Conservation (phyloP, 2,113 vertebrate genomes). For the Scolopax mira region DNA sequence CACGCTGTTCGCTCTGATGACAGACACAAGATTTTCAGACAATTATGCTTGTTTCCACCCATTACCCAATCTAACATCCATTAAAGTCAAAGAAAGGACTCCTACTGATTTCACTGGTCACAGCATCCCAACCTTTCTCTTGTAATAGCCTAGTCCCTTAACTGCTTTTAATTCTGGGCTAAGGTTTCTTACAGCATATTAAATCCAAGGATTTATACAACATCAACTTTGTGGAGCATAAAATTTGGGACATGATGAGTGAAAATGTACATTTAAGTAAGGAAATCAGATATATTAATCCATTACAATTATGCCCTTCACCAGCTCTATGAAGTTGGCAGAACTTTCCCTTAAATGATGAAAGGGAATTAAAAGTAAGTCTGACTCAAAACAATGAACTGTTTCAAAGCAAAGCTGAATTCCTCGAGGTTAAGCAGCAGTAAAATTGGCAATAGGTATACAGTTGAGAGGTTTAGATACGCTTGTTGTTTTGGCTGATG, state of each 20-base stretch:
- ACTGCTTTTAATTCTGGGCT: neutral
- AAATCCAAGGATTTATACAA: neutral
- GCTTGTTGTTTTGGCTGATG: neutral
- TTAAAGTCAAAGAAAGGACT: neutral
- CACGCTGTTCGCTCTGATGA: neutral
- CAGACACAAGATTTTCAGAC: neutral
- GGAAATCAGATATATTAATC: slow-evolving; percentile 17
- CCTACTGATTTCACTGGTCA: neutral
- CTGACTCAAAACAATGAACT: slow-evolving; percentile 22
- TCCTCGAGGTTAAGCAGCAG: neutral
- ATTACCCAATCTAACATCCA: neutral
- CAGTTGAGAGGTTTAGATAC: neutral
- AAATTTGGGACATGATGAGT: neutral
- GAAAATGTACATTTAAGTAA: neutral
- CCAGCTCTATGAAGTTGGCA: neutral
- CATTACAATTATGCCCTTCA: slow-evolving; percentile 10
- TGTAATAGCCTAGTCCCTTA: neutral
- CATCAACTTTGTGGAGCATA: neutral
- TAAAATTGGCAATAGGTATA: slow-evolving; percentile 27
- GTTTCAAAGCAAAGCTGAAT: slow-evolving; percentile 55
- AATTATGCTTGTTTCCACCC: neutral
- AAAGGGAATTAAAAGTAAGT: slow-evolving; percentile 28
- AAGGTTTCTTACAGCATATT: neutral
- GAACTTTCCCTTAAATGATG: neutral
- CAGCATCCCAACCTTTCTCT: neutral